Evolutionary conservation across 2,888 invertebrate genomes (phyloP), one percentile per base, ranked within the genome.

Genomic region (Rhamnusium bicolor): DNA sequence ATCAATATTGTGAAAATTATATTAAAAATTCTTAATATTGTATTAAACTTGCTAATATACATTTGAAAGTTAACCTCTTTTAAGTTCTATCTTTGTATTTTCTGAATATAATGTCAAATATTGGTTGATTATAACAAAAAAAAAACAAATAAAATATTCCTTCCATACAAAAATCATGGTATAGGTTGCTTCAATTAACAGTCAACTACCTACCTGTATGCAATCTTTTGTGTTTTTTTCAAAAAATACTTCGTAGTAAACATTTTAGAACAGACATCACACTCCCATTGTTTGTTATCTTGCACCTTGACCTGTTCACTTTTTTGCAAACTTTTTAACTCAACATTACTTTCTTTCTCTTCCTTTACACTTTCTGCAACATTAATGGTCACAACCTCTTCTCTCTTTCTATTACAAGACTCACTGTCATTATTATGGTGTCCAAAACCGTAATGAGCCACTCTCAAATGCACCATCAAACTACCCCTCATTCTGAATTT

Each of bases 241-340:
- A 96, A 88, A 85, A 96, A 96, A 89, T 96, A 96, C 87, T 96
- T 96, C 1, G 96, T 96, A 0, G 96, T 96, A 85, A 96, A 96
- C 87, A 92, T 91, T 89, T 96, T 96, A 69, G 91, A 90, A 87
- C 96, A 96, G 54, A 94, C 92, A 83, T 95, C 95, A 85, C 96
- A 96, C 84, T 94, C 94, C 95, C 95, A 96, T 85, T 94, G 93
- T 87, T 96, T 96, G 66, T 92, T 92, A 77, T 94, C 93, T 21
- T 61, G 51, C 16, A 61, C 47, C 56, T 71, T 80, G 62, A 56
- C 58, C 24, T 53, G 32, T 29, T 29, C 19, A 24, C 47, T 69
- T 19, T 40, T 60, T 7, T 71, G 53, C 16, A 47, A n/a, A 46
- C 27, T 60, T 24, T 69, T 65, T 14, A 14, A 47, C 5, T 61